phyloP scores from a whole-genome alignment of 64 coral and sea anemone species.

The Actinia equina region DNA sequence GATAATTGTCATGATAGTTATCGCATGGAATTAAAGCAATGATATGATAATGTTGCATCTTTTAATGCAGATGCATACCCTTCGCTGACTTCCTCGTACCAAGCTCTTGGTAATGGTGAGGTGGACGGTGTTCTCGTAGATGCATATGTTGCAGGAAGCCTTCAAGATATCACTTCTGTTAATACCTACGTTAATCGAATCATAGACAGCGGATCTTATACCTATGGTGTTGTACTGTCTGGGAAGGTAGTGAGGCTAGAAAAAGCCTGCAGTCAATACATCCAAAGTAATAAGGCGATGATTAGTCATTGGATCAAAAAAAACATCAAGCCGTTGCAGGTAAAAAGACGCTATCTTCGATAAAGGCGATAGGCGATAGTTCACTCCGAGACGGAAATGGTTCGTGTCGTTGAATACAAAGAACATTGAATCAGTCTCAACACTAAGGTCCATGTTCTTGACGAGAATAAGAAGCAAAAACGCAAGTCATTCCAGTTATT shows the following conservation, averaged over 20 bases:
- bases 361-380: no score
- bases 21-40: no score
- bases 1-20: no score
- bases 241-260: background rate
- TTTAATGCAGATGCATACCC: background rate
- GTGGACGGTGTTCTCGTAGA: constrained; percentile 26
- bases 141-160: constrained; percentile 26
- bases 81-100: background rate
- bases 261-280: constrained; percentile 3
- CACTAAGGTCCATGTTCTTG: no score
- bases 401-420: no score
- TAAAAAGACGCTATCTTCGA: no score
- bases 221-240: constrained; percentile 24
- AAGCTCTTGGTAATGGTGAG: background rate
- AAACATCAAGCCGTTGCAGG: background rate
- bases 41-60: no score
- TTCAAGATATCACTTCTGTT: background rate
- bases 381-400: no score
- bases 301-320: background rate
- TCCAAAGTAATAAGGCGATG: constrained; percentile 1
- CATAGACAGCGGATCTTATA: background rate
- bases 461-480: no score
- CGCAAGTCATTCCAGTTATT: no score
- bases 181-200: constrained; percentile 19
- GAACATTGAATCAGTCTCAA: no score